phyloP scores from a whole-genome alignment of 2,113 vertebrate species.

The Apistogramma diplotaenia region DNA sequence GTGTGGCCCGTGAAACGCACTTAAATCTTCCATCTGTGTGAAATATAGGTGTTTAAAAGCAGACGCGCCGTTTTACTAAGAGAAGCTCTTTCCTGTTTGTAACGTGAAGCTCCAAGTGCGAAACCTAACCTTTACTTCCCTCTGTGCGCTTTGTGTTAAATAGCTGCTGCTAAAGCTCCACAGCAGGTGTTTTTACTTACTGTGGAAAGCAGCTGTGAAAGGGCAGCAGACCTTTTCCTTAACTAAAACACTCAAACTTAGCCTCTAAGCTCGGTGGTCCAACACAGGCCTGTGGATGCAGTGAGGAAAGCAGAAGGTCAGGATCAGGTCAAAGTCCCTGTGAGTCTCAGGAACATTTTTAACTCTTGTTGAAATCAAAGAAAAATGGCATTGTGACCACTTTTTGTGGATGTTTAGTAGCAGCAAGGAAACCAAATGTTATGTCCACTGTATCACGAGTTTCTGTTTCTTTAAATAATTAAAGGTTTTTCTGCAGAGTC shows the following conservation, averaged over 20 bases:
- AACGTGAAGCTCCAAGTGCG: background rate
- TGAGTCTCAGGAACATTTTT: background rate
- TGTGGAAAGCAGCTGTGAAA: background rate
- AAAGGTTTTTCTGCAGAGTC: background rate
- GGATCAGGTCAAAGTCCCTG: background rate
- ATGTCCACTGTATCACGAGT: accelerated
- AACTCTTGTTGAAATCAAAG: background rate
- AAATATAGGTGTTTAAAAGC: background rate
- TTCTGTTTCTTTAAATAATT: background rate
- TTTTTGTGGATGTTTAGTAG: too few relatives aligned
- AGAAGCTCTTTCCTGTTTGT: background rate
- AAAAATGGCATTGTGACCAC: background rate
- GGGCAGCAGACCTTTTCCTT: background rate
- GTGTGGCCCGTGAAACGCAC: background rate
- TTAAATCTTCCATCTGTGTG: background rate
- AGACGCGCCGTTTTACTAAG: background rate
- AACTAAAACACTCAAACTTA: background rate
- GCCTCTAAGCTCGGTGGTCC: background rate
- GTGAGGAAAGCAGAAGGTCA: background rate
- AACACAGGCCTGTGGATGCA: background rate
- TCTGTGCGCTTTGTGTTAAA: background rate
- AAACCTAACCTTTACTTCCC: background rate
- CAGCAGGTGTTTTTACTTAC: constrained; percentile 5
- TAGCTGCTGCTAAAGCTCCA: background rate
- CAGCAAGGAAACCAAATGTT: background rate